Percentiles rank a stretch among this genome's conserved stretches.
These are phyloP conservation scores for Antheraea pernyi DNA, from an alignment of 1,140 invertebrate species.

Conservation along the genomic window DNA sequence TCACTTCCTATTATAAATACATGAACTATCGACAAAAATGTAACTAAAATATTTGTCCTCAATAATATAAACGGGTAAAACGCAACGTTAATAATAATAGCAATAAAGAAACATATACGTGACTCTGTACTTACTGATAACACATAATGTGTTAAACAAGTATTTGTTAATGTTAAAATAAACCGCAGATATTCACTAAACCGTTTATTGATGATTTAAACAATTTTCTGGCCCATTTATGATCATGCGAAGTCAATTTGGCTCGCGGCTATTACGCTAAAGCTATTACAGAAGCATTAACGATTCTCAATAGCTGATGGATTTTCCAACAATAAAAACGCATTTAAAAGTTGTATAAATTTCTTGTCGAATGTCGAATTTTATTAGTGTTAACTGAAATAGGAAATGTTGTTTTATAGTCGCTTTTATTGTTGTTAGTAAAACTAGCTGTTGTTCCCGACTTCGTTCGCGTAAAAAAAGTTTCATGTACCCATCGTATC, in stretches of 20 bases:
- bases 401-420: too few species aligned
- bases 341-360: conserved; percentile 5
- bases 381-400: background rate
- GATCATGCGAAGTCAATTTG: conserved; percentile 7
- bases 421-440: too few species aligned
- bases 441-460: too few species aligned
- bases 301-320: conserved; percentile 12
- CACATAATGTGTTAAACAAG: background rate
- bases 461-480: too few species aligned
- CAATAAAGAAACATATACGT: background rate
- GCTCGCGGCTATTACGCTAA: conserved; percentile 1
- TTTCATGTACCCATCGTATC: too few species aligned
- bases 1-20: too few species aligned
- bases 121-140: background rate
- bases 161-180: background rate
- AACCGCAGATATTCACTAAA: background rate
- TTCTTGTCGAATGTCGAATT: background rate
- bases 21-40: too few species aligned
- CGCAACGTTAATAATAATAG: background rate
- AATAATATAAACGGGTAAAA: background rate
- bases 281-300: conserved; percentile 5
- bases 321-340: conserved; percentile 9
- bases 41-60: too few species aligned
- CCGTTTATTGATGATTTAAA: conserved; percentile 2
- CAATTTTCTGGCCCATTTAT: conserved; percentile 9